phyloP scores from a whole-genome alignment of 2,888 invertebrate genomes.

The Suillia variegata region DNA sequence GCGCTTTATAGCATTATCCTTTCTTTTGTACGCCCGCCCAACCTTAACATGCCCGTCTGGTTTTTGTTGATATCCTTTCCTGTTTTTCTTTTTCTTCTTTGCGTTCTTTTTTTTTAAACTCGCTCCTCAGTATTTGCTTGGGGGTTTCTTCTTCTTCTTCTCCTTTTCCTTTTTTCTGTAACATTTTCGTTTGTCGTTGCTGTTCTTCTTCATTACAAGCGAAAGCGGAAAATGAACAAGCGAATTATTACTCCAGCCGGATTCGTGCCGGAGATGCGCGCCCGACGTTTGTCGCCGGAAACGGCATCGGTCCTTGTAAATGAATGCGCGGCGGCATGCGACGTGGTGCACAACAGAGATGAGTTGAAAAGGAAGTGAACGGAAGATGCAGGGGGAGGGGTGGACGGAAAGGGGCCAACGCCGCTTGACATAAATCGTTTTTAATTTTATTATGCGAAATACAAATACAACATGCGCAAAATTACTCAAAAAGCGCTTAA shows the following conservation, averaged over 20 bases:
- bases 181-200: constrained; percentile 5
- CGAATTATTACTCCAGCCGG: not conserved
- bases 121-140: not conserved
- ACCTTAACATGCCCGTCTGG: too few relatives aligned
- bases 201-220: not conserved
- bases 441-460: too few relatives aligned
- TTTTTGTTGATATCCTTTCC: not conserved
- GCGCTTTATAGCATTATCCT: not conserved
- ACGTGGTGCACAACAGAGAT: too few relatives aligned
- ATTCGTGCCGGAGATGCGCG: too few relatives aligned
- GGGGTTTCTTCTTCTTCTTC: not conserved
- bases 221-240: not conserved
- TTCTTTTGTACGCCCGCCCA: not conserved
- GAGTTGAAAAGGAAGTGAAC: too few relatives aligned
- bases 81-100: not conserved
- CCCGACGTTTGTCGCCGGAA: constrained; percentile 4
- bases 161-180: not conserved
- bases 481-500: too few relatives aligned
- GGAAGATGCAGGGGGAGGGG: too few relatives aligned
- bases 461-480: too few relatives aligned
- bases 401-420: too few relatives aligned
- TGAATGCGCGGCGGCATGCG: not conserved
- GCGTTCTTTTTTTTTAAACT: constrained; percentile 4
- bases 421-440: too few relatives aligned
- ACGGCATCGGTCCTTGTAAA: too few relatives aligned